These are phyloP conservation scores for Rhinogobio ventralis DNA, from an alignment of 2,797 vertebrate species.

Conservation along the genomic window DNA sequence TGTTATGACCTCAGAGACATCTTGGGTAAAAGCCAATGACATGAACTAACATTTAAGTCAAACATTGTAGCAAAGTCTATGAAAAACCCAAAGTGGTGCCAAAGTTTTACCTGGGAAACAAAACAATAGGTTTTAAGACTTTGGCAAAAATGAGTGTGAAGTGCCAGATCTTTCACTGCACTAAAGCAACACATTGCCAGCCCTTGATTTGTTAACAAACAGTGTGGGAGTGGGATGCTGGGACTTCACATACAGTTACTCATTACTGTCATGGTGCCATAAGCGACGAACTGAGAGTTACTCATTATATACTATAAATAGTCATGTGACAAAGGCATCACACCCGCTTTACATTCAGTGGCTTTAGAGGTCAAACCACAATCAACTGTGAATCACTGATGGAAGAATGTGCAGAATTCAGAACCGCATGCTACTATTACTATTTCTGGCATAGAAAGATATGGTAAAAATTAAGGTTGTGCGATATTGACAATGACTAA, in stretches of 20 bases:
- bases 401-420: background rate
- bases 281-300: background rate
- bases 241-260: conserved; percentile 17
- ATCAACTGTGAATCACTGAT: background rate
- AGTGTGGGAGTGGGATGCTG: conserved; percentile 4
- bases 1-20: background rate
- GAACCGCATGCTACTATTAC: background rate
- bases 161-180: background rate
- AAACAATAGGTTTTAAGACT: background rate
- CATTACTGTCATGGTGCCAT: conserved; percentile 15
- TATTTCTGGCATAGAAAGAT: background rate
- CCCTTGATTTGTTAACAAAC: background rate
- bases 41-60: background rate
- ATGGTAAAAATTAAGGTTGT: background rate
- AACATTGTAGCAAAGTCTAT: background rate
- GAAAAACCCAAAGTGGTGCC: background rate
- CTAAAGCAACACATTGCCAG: background rate
- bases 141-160: background rate
- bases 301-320: conserved; percentile 32
- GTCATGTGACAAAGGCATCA: background rate
- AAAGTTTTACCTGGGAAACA: background rate
- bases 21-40: background rate
- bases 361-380: background rate
- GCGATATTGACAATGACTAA: too few species aligned
- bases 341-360: background rate